A percentile compares a stretch with the other conserved stretches of the same genome.
These are phyloP conservation scores for Drosophila borealis DNA, from an alignment of 2,888 invertebrate species.

Conservation along the genomic window DNA sequence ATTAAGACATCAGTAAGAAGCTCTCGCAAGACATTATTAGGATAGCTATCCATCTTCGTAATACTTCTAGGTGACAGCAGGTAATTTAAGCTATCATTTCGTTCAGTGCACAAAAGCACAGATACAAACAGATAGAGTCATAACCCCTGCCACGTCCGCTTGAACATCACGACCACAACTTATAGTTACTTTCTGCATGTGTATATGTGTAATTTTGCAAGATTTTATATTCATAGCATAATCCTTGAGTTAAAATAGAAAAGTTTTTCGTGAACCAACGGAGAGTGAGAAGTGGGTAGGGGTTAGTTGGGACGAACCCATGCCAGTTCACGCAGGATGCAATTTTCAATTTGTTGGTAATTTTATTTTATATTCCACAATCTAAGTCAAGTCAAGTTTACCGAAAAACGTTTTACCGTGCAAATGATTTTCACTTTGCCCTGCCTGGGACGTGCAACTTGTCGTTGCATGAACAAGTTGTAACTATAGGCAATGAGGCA, in stretches of 20 bases:
- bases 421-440: conserved; percentile 75
- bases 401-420: conserved; percentile 79
- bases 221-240: conserved; percentile 79
- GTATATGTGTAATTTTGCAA: conserved; percentile 71
- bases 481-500: conserved; percentile 58
- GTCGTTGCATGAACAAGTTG: conserved; percentile 55
- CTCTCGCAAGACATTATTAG: not conserved
- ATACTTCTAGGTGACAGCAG: not conserved
- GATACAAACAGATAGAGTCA: conserved; percentile 39
- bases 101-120: conserved; percentile 52
- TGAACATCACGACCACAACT: conserved; percentile 68
- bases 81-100: conserved; percentile 31
- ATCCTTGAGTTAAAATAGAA: conserved; percentile 76
- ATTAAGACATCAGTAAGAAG: not conserved
- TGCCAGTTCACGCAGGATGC: conserved; percentile 72
- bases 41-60: not conserved
- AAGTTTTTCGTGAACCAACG: conserved; percentile 66
- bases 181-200: conserved; percentile 53
- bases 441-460: conserved; percentile 32
- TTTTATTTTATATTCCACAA: conserved; percentile 78
- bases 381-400: conserved; percentile 78
- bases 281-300: not conserved
- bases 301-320: conserved; percentile 10
- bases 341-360: conserved; percentile 79
- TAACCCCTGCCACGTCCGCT: conserved; percentile 61